Percentiles rank a stretch among this genome's conserved stretches.
These are phyloP conservation scores for Capromys pilorides DNA, from an alignment of 2,797 vertebrate genomes.

Conservation along the genomic window DNA sequence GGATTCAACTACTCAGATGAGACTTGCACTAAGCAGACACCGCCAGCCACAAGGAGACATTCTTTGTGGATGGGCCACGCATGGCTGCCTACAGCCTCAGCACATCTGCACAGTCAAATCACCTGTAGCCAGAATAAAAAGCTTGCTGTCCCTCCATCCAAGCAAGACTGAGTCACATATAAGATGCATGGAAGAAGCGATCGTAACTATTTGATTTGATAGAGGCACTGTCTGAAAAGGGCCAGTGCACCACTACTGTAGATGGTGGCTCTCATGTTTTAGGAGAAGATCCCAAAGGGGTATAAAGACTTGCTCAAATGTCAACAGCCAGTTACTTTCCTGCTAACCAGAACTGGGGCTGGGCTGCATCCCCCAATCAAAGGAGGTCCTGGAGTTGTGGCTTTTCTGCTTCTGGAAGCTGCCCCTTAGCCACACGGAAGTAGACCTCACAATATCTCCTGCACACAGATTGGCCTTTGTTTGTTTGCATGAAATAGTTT, in stretches of 20 bases:
- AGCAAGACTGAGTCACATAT: not conserved
- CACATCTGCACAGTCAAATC: not conserved
- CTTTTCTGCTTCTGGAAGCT: conserved; percentile 24
- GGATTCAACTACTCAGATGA: not conserved
- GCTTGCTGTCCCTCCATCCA: not conserved
- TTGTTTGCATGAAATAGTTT: conserved; percentile 1
- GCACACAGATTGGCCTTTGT: not conserved
- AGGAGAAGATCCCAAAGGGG: not conserved
- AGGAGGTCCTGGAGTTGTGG: not conserved
- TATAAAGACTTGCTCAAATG: not conserved
- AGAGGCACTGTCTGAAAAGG: not conserved
- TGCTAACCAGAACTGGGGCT: not conserved
- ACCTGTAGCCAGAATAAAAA: not conserved
- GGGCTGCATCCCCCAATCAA: not conserved
- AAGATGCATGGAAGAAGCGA: not conserved
- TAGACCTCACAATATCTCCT: not conserved
- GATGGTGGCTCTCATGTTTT: not conserved
- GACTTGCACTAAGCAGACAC: not conserved
- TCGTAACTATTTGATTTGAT: not conserved
- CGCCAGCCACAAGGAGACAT: not conserved
- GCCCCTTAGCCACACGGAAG: not conserved
- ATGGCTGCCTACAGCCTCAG: not conserved
- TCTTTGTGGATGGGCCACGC: not conserved
- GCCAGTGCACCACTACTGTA: not conserved
- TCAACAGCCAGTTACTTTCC: not conserved